Evolutionary conservation across 2,888 invertebrate genomes (phyloP).

Genomic region (Timandra comae): DNA sequence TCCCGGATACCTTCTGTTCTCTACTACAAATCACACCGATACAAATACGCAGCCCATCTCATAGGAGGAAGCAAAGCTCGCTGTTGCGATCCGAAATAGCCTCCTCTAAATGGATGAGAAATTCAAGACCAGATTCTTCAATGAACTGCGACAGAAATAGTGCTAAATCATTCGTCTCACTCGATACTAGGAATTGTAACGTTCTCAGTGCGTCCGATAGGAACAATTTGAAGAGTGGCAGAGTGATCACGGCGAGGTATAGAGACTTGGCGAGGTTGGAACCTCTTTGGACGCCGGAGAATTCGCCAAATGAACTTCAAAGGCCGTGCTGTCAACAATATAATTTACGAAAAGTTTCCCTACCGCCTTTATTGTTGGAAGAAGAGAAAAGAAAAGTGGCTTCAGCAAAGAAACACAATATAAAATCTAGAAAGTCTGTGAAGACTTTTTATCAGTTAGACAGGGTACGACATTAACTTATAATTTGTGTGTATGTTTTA

Average conservation of each 20-base stretch:
- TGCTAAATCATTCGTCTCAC: constrained; percentile 66
- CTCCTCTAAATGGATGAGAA: constrained; percentile 68
- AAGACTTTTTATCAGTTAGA: constrained; percentile 39
- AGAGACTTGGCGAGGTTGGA: constrained; percentile 53
- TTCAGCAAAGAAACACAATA: constrained; percentile 50
- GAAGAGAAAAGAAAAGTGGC: constrained; percentile 56
- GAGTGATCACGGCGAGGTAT: constrained; percentile 58
- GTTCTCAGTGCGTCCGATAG: constrained; percentile 52
- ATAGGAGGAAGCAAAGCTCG: constrained; percentile 52
- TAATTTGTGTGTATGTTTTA: background rate
- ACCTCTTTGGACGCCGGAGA: constrained; percentile 54
- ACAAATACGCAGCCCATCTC: constrained; percentile 53
- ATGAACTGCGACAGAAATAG: constrained; percentile 62
- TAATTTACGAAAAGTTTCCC: constrained; percentile 59
- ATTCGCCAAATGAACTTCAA: constrained; percentile 37
- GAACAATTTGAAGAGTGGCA: constrained; percentile 39
- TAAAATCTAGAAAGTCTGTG: constrained; percentile 31
- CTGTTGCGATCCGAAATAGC: constrained; percentile 65
- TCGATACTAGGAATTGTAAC: constrained; percentile 53
- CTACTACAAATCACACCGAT: constrained; percentile 66
- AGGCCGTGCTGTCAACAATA: constrained; percentile 40
- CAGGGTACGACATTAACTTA: constrained; percentile 32
- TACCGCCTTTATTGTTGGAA: constrained; percentile 62
- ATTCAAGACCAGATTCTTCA: constrained; percentile 59
- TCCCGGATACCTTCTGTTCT: constrained; percentile 59